A percentile compares a stretch with the other conserved stretches of the same genome.
Conservation (phyloP, 2,888 invertebrate species). For the Drosophila gaucha region DNA sequence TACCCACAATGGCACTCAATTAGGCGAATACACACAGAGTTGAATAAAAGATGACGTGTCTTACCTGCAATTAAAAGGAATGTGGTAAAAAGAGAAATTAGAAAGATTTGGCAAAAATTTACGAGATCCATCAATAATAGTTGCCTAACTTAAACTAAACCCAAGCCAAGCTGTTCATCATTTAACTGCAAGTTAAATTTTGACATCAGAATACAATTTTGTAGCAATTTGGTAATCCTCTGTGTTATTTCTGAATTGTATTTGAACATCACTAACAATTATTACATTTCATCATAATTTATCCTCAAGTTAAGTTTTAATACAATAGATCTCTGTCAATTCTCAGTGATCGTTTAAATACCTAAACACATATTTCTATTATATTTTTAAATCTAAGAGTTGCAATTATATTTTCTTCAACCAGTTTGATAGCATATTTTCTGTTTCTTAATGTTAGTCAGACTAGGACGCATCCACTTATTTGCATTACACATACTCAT, state of each 20-base stretch:
- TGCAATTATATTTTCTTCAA: no score
- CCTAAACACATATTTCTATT: no score
- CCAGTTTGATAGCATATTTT: no score
- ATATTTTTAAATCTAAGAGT: no score
- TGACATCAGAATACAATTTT: neutral
- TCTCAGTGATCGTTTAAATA: no score
- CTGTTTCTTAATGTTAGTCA: no score
- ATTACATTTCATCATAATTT: no score
- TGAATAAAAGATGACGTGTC: conserved; percentile 19
- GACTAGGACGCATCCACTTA: no score
- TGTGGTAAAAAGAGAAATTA: conserved; percentile 4
- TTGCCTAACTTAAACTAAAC: neutral
- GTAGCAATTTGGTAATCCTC: neutral
- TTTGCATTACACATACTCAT: no score
- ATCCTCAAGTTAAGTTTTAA: neutral
- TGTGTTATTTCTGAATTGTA: neutral
- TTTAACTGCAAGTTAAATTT: neutral
- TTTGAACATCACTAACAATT: no score
- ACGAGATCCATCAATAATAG: neutral
- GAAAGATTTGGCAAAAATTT: neutral
- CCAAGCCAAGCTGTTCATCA: no score
- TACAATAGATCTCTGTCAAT: no score
- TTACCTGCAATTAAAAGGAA: conserved; percentile 58
- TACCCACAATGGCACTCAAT: conserved; percentile 38
- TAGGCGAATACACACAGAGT: conserved; percentile 17